Base-by-base conservation (phyloP, 2,888 invertebrate species). In the Meteorus cinctellus region DNA sequence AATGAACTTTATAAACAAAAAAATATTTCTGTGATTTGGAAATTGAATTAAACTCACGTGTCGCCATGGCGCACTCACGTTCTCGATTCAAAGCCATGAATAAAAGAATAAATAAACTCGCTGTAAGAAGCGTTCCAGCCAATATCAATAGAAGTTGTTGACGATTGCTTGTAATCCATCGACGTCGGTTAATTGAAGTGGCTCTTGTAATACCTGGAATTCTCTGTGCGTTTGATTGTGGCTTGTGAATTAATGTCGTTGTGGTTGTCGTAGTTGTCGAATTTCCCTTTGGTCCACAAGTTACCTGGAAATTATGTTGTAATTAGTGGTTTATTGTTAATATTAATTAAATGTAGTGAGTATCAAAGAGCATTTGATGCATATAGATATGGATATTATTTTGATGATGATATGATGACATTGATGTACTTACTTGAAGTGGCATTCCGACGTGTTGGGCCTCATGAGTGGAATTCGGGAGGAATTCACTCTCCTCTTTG, bases 101-200 rank as follows among this genome's bases (percentile, higher is more conserved):
- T n/a, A 89, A 78, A 41, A 88, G 82, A 48, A 84, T 86, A 60
- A 87, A 85, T 72, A 86, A 75, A 72, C 85, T 86, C 68, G 83
- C 85, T 31, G 84, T 84, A 6, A 88, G 78, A 1, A 88, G 81
- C 59, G 82, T 84, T n/a, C 86, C 77, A 1, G 87, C 85, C 29
- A 88, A 81, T n/a, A 86, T 80, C 36, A 82, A 84, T 65, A 89
- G 79, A 72, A 88, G 80, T 69, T 84, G 84, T 77, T 86, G 88
- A 59, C 85, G 85, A 76, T 80, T 86, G 0, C 81, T 82, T 4
- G 83, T 79, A 12, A 83, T 81, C 62, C 84, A 79, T 55, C 85
- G 84, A 74, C 85, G 81, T 60, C 84, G 81, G n/a, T 84, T 86
- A 76, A 86, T 82, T 59, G 88, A 85, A 59, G 84, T 83, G 19